Percentiles rank a stretch among this genome's conserved stretches.
phyloP scores from a whole-genome alignment of 2,888 invertebrate genomes.

The Ormyrus thymus region DNA sequence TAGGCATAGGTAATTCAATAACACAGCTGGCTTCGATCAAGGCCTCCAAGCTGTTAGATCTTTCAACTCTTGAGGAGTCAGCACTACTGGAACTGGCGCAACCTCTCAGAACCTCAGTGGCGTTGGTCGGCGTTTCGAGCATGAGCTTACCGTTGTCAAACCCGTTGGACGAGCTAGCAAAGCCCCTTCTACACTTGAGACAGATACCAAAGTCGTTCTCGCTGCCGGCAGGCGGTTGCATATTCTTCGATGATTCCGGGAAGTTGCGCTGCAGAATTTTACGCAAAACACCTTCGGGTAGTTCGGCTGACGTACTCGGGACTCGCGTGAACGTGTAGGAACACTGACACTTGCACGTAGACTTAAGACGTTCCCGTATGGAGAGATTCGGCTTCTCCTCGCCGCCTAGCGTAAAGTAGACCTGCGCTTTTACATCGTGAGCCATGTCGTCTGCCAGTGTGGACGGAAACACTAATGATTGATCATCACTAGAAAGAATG shows the following conservation, averaged over 20 bases:
- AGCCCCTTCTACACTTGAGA: slow-evolving; percentile 65
- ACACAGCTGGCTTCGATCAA: slow-evolving; percentile 72
- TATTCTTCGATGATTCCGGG: slow-evolving; percentile 71
- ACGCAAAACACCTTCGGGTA: slow-evolving; percentile 68
- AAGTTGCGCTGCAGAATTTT: slow-evolving; percentile 72
- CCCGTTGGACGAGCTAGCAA: slow-evolving; percentile 56
- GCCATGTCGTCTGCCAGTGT: slow-evolving; percentile 13
- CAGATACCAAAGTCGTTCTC: slow-evolving; percentile 61
- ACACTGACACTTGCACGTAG: slow-evolving; percentile 65
- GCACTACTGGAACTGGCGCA: slow-evolving; percentile 60
- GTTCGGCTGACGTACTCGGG: slow-evolving; percentile 70
- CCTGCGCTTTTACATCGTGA: slow-evolving; percentile 60
- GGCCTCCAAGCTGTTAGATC: slow-evolving; percentile 68
- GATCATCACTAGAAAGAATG: slow-evolving; percentile 20
- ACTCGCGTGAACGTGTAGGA: slow-evolving; percentile 66
- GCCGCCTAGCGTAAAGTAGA: slow-evolving; percentile 69
- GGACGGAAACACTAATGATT: neutral
- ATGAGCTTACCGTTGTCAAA: slow-evolving; percentile 64
- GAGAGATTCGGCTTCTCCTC: slow-evolving; percentile 63
- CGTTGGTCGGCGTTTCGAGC: slow-evolving; percentile 86
- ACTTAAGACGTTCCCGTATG: slow-evolving; percentile 49
- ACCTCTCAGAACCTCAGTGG: slow-evolving; percentile 80
- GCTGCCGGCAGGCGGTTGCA: slow-evolving; percentile 61
- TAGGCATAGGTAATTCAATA: slow-evolving; percentile 80
- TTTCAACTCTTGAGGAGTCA: slow-evolving; percentile 54